A percentile compares a stretch with the other conserved stretches of the same genome.
phyloP scores from a whole-genome alignment of 2,888 invertebrate genomes.

The Melanostoma scalare region DNA sequence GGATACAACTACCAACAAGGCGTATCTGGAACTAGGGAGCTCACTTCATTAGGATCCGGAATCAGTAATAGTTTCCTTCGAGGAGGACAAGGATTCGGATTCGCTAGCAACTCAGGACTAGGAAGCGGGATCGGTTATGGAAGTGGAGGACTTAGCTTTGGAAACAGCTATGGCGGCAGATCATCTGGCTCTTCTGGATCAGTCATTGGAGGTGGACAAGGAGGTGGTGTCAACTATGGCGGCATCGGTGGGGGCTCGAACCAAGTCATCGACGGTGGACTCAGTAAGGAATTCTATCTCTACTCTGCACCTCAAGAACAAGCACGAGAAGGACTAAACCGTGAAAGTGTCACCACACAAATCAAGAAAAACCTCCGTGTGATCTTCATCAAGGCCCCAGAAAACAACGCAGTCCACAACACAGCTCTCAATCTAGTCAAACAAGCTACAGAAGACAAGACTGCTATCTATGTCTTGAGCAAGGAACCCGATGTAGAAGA shows the following conservation, averaged over 20 bases:
- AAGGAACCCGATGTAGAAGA: slow-evolving; percentile 77
- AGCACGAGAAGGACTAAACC: slow-evolving; percentile 43
- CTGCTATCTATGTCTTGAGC: slow-evolving; percentile 76
- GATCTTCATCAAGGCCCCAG: no score
- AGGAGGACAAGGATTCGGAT: no score
- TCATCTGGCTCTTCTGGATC: not conserved
- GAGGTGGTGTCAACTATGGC: slow-evolving; percentile 39
- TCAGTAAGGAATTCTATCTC: slow-evolving; percentile 74
- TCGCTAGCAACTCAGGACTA: slow-evolving; percentile 15
- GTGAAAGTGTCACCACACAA: slow-evolving; percentile 22
- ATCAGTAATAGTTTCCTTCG: not conserved
- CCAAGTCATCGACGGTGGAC: not conserved
- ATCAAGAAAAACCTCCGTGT: no score
- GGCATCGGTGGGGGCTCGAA: not conserved
- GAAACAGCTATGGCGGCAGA: not conserved
- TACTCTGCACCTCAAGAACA: slow-evolving; percentile 74
- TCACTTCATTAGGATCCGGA: slow-evolving; percentile 19
- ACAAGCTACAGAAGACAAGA: slow-evolving; percentile 63
- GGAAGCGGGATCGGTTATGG: no score
- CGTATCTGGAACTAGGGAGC: no score
- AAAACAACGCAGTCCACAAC: slow-evolving; percentile 64
- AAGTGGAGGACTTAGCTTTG: slow-evolving; percentile 24
- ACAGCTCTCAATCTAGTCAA: slow-evolving; percentile 73
- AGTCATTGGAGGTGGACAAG: slow-evolving; percentile 9
- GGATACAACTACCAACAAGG: slow-evolving; percentile 76